Conservation (phyloP, 2,888 invertebrate species). For the Subacronicta megacephala region DNA sequence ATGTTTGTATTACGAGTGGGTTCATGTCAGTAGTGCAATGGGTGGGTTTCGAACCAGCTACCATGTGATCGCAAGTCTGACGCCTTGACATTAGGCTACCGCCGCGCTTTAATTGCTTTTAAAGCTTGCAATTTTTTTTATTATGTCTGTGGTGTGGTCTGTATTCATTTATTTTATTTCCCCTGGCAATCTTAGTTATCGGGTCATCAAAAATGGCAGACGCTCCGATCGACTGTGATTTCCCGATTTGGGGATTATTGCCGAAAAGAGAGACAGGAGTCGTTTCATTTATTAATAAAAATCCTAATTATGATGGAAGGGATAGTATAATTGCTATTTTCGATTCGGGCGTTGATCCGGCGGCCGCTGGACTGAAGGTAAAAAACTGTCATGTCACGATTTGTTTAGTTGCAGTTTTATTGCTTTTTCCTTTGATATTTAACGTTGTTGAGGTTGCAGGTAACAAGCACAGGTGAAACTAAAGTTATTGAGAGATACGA, state of each 20-base stretch:
- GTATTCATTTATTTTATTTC: conserved; percentile 24
- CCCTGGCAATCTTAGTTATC: conserved; percentile 68
- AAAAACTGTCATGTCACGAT: conserved; percentile 85
- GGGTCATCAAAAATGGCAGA: conserved; percentile 89
- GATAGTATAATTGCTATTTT: conserved; percentile 98
- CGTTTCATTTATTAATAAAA: conserved; percentile 95
- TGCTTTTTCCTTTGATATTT: conserved; percentile 55
- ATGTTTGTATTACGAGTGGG: too few species aligned
- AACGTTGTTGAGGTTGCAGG: conserved; percentile 85
- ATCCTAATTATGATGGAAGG: conserved; percentile 97
- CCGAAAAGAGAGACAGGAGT: conserved; percentile 99
- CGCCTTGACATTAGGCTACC: too few species aligned
- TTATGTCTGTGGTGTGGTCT: neutral
- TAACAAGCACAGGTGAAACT: conserved; percentile 95
- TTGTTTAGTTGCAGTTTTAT: conserved; percentile 71
- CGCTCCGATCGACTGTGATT: conserved; percentile 90
- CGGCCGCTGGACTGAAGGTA: conserved; percentile 98
- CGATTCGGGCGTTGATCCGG: conserved; percentile 99
- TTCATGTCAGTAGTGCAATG: too few species aligned
- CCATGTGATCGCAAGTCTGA: too few species aligned
- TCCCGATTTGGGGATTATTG: conserved; percentile 95
- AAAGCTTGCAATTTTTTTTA: too few species aligned
- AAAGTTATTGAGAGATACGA: conserved; percentile 98
- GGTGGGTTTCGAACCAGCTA: too few species aligned
- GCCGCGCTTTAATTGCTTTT: too few species aligned